Evolutionary conservation across 2,113 vertebrate genomes (phyloP).

Genomic region (Cromileptes altivelis): DNA sequence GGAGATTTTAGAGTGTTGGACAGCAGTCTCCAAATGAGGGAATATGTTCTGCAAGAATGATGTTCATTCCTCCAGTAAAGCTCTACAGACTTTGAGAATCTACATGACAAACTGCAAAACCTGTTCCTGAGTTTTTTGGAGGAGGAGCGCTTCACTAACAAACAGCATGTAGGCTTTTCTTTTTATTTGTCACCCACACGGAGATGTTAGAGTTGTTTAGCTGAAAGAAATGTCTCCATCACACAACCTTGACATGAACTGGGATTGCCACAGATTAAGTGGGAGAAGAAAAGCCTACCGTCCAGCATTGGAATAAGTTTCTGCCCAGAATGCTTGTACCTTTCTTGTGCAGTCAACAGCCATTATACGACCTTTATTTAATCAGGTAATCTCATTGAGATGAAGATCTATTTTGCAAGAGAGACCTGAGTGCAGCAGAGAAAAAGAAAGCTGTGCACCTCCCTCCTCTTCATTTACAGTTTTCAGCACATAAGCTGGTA

Average conservation of each 20-base stretch:
- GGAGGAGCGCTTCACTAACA: not conserved
- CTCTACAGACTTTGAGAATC: no score
- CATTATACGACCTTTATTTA: not conserved
- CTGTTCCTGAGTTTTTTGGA: not conserved
- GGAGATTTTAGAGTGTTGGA: not conserved
- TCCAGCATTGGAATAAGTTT: not conserved
- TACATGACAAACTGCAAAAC: no score
- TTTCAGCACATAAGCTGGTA: not conserved
- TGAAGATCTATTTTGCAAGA: conserved; percentile 6
- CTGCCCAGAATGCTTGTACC: not conserved
- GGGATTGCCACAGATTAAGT: not conserved
- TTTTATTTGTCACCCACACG: not conserved
- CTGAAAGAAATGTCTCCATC: not conserved
- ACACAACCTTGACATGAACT: not conserved
- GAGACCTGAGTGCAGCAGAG: not conserved
- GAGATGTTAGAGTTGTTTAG: not conserved
- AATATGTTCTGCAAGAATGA: no score
- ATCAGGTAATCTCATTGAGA: not conserved
- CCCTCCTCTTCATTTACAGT: conserved; percentile 5
- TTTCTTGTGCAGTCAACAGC: not conserved
- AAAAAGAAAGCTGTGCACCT: not conserved
- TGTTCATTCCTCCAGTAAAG: no score
- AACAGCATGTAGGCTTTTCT: no score
- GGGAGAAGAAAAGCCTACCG: not conserved
- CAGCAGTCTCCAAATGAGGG: no score